Percentiles rank a stretch among this genome's conserved stretches.
Evolutionary conservation across 2,113 vertebrate species (phyloP).

Genomic region (Accipiter cooperii): DNA sequence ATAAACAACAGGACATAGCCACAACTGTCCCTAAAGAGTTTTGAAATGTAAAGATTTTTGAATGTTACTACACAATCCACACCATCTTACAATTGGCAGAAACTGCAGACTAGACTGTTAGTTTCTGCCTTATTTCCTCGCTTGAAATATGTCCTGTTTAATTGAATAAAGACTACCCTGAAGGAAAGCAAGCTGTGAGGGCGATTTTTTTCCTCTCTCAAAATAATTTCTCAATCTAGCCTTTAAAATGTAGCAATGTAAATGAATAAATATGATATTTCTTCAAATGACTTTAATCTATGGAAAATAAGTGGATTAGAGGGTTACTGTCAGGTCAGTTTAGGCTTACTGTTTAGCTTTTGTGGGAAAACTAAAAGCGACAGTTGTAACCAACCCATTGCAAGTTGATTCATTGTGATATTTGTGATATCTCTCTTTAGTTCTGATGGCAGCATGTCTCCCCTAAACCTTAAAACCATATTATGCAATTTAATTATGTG

Average conservation of each 20-base stretch:
- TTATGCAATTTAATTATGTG: not conserved
- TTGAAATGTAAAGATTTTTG: not conserved
- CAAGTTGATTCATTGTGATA: not conserved
- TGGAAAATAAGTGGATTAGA: constrained; percentile 5
- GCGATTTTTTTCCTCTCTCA: not conserved
- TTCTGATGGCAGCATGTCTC: not conserved
- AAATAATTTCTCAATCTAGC: not conserved
- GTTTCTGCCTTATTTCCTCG: not conserved
- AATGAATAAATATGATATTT: not conserved
- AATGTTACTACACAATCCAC: not conserved
- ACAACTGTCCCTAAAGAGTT: not conserved
- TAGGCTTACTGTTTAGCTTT: not conserved
- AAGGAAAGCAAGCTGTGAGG: not conserved
- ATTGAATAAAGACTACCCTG: not conserved
- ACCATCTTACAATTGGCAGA: not conserved
- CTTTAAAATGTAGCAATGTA: not conserved
- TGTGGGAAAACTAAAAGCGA: not conserved
- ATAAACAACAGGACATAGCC: not conserved
- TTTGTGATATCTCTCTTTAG: not conserved
- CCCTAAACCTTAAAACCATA: not conserved
- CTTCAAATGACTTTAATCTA: not conserved
- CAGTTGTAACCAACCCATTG: not conserved
- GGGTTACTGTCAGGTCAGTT: not conserved
- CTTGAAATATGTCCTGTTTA: not conserved
- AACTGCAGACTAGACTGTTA: not conserved